These are phyloP conservation scores for Seriola quinqueradiata DNA, from an alignment of 2,113 vertebrate species.

Conservation along the genomic window DNA sequence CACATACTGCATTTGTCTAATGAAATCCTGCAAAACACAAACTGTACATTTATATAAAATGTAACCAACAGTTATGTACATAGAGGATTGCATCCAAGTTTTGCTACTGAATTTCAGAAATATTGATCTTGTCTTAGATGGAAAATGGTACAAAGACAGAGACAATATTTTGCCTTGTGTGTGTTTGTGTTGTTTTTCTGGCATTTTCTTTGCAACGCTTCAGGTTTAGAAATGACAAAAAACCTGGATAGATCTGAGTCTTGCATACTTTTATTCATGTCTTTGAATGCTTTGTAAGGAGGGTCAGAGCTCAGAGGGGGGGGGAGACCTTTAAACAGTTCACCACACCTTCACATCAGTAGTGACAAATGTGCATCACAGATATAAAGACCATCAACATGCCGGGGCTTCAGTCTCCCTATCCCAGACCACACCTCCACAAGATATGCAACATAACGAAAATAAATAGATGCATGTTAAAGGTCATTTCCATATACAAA, in stretches of 20 bases:
- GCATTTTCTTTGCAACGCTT: neutral
- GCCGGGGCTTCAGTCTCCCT: conserved; percentile 21
- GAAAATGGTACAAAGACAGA: neutral
- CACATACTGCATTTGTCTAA: neutral
- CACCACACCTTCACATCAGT: conserved; percentile 51
- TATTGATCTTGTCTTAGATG: neutral
- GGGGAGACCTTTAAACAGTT: conserved; percentile 42
- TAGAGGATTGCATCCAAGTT: neutral
- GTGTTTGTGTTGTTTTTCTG: neutral
- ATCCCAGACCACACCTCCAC: conserved; percentile 54
- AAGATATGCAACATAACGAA: conserved; percentile 83
- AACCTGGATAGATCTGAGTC: conserved; percentile 8
- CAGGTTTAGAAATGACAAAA: neutral
- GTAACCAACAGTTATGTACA: neutral
- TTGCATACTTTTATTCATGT: conserved; percentile 83
- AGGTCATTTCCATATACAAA: conserved; percentile 92
- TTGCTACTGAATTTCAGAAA: neutral
- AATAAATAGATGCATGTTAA: conserved; percentile 93
- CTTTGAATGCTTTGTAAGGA: conserved; percentile 77
- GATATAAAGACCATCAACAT: conserved; percentile 46
- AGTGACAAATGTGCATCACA: conserved; percentile 63
- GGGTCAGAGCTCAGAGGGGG: conserved; percentile 55
- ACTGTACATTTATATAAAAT: conserved; percentile 1
- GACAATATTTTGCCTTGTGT: conserved; percentile 4
- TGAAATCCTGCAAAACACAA: neutral